Conservation (phyloP, 1,140 invertebrate genomes). For the Tetramorium simillimum region DNA sequence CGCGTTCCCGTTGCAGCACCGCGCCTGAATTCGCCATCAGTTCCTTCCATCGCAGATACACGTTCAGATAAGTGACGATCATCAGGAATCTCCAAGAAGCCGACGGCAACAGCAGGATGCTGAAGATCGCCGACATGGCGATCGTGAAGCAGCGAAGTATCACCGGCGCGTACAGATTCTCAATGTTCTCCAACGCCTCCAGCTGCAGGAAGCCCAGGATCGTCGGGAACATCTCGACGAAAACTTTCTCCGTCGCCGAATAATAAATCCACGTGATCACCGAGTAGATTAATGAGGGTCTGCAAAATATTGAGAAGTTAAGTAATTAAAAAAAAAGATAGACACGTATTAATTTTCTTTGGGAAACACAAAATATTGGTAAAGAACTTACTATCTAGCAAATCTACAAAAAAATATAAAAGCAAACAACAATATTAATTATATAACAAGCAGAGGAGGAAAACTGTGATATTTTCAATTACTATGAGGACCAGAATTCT, state of each 20-base stretch:
- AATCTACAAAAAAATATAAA: not conserved
- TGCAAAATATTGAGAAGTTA: slow-evolving; percentile 43
- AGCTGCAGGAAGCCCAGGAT: slow-evolving; percentile 87
- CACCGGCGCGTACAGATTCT: slow-evolving; percentile 88
- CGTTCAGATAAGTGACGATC: slow-evolving; percentile 88
- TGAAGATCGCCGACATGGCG: slow-evolving; percentile 85
- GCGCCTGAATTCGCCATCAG: slow-evolving; percentile 86
- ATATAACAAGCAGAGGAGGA: not conserved
- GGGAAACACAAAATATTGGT: not conserved
- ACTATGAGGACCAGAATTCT: not conserved
- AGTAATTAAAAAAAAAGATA: not conserved
- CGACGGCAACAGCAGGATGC: slow-evolving; percentile 85
- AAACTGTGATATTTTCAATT: not conserved
- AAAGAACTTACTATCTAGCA: not conserved
- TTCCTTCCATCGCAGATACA: slow-evolving; percentile 89
- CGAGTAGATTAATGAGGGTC: slow-evolving; percentile 88
- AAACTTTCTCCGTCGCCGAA: slow-evolving; percentile 90
- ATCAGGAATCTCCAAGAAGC: slow-evolving; percentile 87
- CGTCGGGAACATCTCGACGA: slow-evolving; percentile 88
- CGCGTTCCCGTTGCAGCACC: slow-evolving; percentile 87
- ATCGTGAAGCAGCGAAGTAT: slow-evolving; percentile 87
- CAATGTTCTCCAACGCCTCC: slow-evolving; percentile 89
- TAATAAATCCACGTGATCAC: slow-evolving; percentile 90
- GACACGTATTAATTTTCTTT: not conserved
- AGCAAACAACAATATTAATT: not conserved